These are phyloP conservation scores for Trachelus tabidus DNA, from an alignment of 2,888 invertebrate genomes.

Conservation along the genomic window DNA sequence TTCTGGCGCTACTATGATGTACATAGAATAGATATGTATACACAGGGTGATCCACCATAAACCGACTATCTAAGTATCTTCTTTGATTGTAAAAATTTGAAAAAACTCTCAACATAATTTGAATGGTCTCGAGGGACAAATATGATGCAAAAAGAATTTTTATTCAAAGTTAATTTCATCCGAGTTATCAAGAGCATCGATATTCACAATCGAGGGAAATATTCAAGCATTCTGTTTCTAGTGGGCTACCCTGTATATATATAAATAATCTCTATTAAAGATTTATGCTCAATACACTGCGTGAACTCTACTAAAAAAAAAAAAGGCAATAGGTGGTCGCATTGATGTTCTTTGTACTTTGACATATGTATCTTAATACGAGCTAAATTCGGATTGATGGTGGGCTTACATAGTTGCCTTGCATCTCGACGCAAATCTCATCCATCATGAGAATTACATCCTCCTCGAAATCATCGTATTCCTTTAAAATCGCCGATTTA, in stretches of 20 bases:
- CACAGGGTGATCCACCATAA: neutral
- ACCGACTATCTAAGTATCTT: neutral
- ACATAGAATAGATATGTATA: neutral
- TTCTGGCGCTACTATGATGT: neutral
- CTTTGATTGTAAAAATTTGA: neutral
- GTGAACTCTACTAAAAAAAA: neutral
- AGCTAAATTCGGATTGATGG: neutral
- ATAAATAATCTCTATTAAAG: neutral
- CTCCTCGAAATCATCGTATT: conserved; percentile 61
- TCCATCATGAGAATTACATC: conserved; percentile 58
- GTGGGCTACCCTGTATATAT: neutral
- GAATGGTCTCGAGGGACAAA: neutral
- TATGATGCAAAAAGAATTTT: neutral
- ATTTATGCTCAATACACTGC: neutral
- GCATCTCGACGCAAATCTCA: conserved; percentile 59
- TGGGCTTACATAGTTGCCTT: conserved; percentile 61
- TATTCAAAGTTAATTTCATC: neutral
- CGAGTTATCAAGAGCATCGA: neutral
- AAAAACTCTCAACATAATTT: neutral
- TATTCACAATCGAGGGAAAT: neutral
- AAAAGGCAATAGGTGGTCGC: neutral
- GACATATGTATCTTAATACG: neutral
- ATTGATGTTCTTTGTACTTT: neutral
- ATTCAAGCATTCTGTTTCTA: neutral
- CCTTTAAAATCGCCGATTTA: conserved; percentile 36